Evolutionary conservation across 2,888 invertebrate genomes (phyloP).

Genomic region (Hedychridium roseum): DNA sequence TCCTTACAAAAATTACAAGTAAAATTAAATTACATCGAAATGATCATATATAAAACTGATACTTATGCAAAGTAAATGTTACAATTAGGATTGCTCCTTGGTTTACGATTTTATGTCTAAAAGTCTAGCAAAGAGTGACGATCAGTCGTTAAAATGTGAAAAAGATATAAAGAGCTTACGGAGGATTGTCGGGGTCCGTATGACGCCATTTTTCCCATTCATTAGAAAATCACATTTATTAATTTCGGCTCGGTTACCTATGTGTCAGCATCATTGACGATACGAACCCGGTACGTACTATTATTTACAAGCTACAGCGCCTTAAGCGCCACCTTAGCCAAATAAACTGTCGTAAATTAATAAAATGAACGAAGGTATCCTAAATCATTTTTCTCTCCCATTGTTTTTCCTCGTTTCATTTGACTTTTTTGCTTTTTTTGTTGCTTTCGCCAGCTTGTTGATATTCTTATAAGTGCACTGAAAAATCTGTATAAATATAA

Average conservation of each 20-base stretch:
- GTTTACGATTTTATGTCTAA: slow-evolving; percentile 11
- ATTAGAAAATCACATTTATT: slow-evolving; percentile 59
- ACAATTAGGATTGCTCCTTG: slow-evolving; percentile 22
- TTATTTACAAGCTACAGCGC: slow-evolving; percentile 53
- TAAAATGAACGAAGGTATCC: slow-evolving; percentile 34
- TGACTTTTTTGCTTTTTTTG: slow-evolving; percentile 13
- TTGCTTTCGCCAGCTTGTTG: slow-evolving; percentile 31
- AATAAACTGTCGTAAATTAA: slow-evolving; percentile 37
- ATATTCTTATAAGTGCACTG: slow-evolving; percentile 50
- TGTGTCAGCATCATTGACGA: slow-evolving; percentile 51
- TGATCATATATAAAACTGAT: slow-evolving; percentile 37
- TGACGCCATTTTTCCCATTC: slow-evolving; percentile 42
- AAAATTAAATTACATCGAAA: slow-evolving; percentile 33
- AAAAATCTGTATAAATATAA: slow-evolving; percentile 59
- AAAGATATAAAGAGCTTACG: slow-evolving; percentile 16
- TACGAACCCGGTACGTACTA: slow-evolving; percentile 52
- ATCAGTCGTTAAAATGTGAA: not conserved
- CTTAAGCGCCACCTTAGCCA: slow-evolving; percentile 32
- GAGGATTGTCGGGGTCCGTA: slow-evolving; percentile 29
- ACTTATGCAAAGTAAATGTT: slow-evolving; percentile 30
- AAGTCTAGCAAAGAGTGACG: not conserved
- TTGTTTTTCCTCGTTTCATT: slow-evolving; percentile 19
- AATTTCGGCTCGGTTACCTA: slow-evolving; percentile 48
- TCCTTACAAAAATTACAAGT: slow-evolving; percentile 40
- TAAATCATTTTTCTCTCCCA: slow-evolving; percentile 22